Evolutionary conservation across 2,113 vertebrate genomes (phyloP), one percentile per base, ranked within the genome.

Genomic region (Panthera uncia): DNA sequence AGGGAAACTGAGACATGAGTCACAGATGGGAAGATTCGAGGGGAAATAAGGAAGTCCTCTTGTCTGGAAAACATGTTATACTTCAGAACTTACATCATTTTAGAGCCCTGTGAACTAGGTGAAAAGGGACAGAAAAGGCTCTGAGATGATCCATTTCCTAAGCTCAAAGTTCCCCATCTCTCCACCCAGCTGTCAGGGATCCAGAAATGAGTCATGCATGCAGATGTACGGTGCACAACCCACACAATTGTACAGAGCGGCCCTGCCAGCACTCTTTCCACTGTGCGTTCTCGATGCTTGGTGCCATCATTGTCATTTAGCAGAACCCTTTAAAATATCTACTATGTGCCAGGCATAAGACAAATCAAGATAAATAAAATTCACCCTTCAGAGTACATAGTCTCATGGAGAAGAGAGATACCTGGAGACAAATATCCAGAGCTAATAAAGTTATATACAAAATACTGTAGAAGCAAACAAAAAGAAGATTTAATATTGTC

Each of bases 211-310:
- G 63, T 31, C 41, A 65, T 27, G 31, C 8, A 8, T 36, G 21
- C 45, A 81, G 31, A 33, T 4, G 57, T 71, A 41, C 69, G 83
- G 38, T 78, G 52, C 7, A 18, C 78, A 65, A 3, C 50, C 12
- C 27, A 38, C 4, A 66, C 31, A 29, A 4, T 0, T 55, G 85
- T 55, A 13, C 23, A 25, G 52, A 65, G 45, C 0, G 0, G 18
- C 13, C 8, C 25, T 21, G 25, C 25, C 27, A 41, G 23, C 1
- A 3, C 2, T 18, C n/a, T 65, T 87, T 69, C 19, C 52, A 25
- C 1, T 3, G 29, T 1, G 0, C 69, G 14, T 38, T 78, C 79
- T 69, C 36, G 55, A 25, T 41, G 36, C 8, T 78, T n/a, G 38
- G 8, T 33, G 27, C 6, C 27, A 4, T 71, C 21, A 19, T n/a